phyloP scores from a whole-genome alignment of 2,113 vertebrate genomes.

The Microcebus tavaratra region DNA sequence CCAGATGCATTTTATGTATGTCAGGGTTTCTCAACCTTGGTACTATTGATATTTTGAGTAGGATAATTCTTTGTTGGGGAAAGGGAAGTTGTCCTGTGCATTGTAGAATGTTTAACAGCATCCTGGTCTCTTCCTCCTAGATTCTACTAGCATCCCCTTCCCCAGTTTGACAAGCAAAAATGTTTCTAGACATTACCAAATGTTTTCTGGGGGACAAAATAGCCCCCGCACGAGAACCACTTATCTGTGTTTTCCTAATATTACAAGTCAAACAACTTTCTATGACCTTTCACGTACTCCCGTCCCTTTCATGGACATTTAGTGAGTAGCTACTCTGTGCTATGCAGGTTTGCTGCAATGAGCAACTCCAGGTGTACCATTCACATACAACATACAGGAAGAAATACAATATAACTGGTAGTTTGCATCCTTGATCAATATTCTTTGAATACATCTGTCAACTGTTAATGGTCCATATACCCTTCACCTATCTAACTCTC shows the following conservation, averaged over 20 bases:
- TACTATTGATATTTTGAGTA: background rate
- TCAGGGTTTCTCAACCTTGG: background rate
- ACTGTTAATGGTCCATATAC: background rate
- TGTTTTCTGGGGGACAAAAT: background rate
- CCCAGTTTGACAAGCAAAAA: background rate
- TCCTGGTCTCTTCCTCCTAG: background rate
- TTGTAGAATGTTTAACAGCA: background rate
- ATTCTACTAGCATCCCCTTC: background rate
- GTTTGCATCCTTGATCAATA: background rate
- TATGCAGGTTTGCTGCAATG: background rate
- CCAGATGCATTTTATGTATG: background rate
- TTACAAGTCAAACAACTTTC: background rate
- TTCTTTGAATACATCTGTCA: background rate
- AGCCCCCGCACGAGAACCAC: background rate
- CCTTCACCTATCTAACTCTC: background rate
- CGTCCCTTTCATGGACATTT: background rate
- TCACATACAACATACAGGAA: background rate
- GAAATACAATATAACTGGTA: background rate
- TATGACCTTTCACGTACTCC: background rate
- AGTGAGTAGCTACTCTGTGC: background rate
- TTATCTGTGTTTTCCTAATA: background rate
- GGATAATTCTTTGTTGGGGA: background rate
- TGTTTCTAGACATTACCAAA: background rate
- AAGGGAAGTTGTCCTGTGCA: background rate
- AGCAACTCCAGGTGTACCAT: background rate